Evolutionary conservation across 2,797 vertebrate genomes (phyloP).

Genomic region (Lutra lutra): DNA sequence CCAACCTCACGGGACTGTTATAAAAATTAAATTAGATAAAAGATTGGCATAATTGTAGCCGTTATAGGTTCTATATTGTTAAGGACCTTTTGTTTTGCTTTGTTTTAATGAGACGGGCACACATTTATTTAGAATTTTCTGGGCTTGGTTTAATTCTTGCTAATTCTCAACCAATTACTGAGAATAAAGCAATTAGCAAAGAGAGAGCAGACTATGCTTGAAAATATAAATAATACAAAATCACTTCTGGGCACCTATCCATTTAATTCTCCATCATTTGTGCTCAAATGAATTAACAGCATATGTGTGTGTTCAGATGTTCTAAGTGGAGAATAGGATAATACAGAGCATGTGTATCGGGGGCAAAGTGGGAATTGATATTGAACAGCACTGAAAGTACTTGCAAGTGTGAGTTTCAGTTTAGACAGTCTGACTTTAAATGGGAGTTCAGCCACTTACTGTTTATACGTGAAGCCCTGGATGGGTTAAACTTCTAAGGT

Average conservation of each 20-base stretch:
- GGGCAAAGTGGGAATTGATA: not conserved
- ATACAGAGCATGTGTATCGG: not conserved
- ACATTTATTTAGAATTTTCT: slow-evolving; percentile 55
- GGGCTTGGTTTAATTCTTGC: slow-evolving; percentile 60
- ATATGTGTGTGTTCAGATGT: not conserved
- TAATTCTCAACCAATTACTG: slow-evolving; percentile 66
- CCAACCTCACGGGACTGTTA: not conserved
- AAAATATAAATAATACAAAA: slow-evolving; percentile 49
- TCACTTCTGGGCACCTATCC: not conserved
- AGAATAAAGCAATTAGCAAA: slow-evolving; percentile 49
- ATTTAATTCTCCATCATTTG: not conserved
- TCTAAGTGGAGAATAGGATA: not conserved
- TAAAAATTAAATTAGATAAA: slow-evolving; percentile 22
- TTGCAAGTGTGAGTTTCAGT: not conserved
- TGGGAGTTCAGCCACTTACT: not conserved
- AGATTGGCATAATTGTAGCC: not conserved
- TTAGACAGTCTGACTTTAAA: not conserved
- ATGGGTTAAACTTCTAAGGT: not conserved
- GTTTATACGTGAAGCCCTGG: not conserved
- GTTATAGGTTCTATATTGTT: not conserved
- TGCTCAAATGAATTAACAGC: not conserved
- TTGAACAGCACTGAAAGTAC: not conserved
- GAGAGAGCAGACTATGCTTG: not conserved
- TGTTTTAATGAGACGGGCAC: not conserved
- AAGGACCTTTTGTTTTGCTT: not conserved